Conservation (phyloP, 2,888 invertebrate genomes). For the Ferdinandea cuprea region DNA sequence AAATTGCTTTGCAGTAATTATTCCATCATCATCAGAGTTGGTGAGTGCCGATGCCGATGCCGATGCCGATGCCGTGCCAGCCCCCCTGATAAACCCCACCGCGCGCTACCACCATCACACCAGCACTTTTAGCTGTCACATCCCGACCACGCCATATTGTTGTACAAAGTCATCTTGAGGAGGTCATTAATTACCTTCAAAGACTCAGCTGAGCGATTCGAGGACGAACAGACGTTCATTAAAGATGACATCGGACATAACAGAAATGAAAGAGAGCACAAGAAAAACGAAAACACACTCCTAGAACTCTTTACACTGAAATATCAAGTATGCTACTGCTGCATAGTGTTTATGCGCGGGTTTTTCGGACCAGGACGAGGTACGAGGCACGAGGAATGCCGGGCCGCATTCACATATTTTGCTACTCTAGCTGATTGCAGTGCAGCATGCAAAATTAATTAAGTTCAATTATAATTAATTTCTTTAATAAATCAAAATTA, state of each 20-base stretch:
- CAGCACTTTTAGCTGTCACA: conserved; percentile 67
- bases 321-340: conserved; percentile 30
- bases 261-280: conserved; percentile 7
- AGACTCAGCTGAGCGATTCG: conserved; percentile 67
- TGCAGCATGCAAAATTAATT: conserved; percentile 74
- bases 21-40: conserved; percentile 71
- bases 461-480: conserved; percentile 75
- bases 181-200: conserved; percentile 74
- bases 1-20: conserved; percentile 74
- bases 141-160: conserved; percentile 73
- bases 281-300: background rate
- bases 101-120: background rate
- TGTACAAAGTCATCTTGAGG: conserved; percentile 73
- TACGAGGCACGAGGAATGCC: background rate
- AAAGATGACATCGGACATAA: conserved; percentile 66
- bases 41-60: conserved; percentile 25
- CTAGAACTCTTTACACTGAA: conserved; percentile 36
- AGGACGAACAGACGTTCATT: conserved; percentile 72
- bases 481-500: conserved; percentile 75
- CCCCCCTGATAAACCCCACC: conserved; percentile 19
- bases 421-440: conserved; percentile 28
- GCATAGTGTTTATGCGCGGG: conserved; percentile 13
- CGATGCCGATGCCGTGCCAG: no score
- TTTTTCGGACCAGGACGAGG: conserved; percentile 12
- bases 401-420: conserved; percentile 14